These are phyloP conservation scores for Manacus vitellinus DNA, from an alignment of 2,113 vertebrate species.

Conservation along the genomic window DNA sequence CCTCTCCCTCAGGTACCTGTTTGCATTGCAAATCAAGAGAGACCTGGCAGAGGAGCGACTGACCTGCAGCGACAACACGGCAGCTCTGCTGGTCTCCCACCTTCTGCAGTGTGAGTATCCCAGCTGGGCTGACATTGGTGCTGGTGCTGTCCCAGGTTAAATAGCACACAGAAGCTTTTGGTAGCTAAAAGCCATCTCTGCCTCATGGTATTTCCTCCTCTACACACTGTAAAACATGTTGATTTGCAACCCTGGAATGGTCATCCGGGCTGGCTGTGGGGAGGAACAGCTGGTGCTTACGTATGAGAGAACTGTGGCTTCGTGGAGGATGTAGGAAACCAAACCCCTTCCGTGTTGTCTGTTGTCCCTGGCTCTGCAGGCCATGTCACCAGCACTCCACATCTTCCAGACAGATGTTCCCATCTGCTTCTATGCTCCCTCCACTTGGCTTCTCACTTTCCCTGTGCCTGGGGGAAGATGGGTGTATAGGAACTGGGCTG, in stretches of 20 bases:
- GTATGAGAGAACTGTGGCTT: not conserved
- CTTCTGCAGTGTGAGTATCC: slow-evolving; percentile 87
- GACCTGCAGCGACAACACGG: slow-evolving; percentile 87
- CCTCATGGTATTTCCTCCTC: not conserved
- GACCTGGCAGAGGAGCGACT: slow-evolving; percentile 88
- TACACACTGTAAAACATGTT: not conserved
- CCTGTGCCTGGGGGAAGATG: not conserved
- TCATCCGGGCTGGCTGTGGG: not conserved
- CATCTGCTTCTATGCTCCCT: not conserved
- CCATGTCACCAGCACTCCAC: not conserved
- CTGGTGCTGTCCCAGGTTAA: not conserved
- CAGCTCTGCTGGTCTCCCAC: slow-evolving; percentile 88
- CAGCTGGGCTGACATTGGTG: not conserved
- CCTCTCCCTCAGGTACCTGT: slow-evolving; percentile 84
- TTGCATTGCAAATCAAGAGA: slow-evolving; percentile 93
- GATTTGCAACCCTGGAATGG: not conserved
- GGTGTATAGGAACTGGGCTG: not conserved
- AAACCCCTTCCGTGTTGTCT: not conserved
- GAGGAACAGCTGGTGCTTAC: not conserved
- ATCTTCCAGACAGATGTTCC: not conserved
- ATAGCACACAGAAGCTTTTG: accelerated
- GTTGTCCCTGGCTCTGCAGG: not conserved
- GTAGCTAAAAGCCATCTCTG: not conserved
- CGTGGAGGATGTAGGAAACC: accelerated
- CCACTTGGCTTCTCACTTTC: not conserved